Evolutionary conservation across 1,140 invertebrate species (phyloP), one percentile per base, ranked within the genome.

Genomic region (Archivesica marissinica): DNA sequence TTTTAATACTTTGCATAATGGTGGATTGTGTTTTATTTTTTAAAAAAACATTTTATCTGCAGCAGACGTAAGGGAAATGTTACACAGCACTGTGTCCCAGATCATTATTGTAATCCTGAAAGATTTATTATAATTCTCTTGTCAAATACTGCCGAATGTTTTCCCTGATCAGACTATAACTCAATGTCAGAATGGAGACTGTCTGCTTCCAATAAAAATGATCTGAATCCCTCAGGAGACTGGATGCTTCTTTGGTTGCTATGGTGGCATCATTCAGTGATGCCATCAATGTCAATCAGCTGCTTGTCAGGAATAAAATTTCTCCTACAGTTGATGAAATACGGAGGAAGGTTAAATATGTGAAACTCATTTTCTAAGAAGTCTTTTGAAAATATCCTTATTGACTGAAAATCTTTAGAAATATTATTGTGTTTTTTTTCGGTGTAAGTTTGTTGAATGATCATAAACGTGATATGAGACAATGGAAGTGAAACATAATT

Each of bases 281-380:
- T 79, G 77, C 77, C 77, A 79, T 79, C 77, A 79, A 79, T 79
- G 77, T 79, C 77, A 79, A 79, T 79, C 77, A 79, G 39, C 39
- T 38, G 59, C 77, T 79, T 79, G 77, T 79, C 77, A 79, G 47
- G 77, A 79, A 44, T 79, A 79, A 66, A 79, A 79, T 25, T 72
- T 72, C 39, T 44, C 20, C 44, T 33, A 44, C 3, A 72, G 15
- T 41, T 52, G 68, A 72, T 52, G 68, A 72, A 72, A 72, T 50
- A 72, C 50, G 68, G 28, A 44, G 35, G 41, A 25, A 72, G 44
- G 23, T 72, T 33, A 50, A 72, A 28, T 72, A 72, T 47, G 68
- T 64, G 59, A 64, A 64, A 64, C 30, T 20, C 4, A 59, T 59
- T 59, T 28, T 59, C 54, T 64, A 35, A 64, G 59, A 64, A 64